phyloP scores from a whole-genome alignment of 2,888 invertebrate species.

The Dione vanillae region DNA sequence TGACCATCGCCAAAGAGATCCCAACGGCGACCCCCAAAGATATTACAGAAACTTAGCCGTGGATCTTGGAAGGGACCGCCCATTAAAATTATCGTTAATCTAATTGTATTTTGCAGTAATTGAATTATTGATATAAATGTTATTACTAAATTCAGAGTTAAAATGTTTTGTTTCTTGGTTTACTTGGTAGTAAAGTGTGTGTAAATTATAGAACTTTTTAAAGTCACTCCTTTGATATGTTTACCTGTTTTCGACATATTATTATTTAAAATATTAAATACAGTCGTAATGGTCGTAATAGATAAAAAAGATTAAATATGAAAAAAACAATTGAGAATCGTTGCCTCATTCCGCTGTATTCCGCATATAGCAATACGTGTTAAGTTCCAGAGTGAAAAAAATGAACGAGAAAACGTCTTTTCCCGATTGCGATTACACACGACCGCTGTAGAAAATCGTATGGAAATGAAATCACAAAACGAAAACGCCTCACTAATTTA shows the following conservation, averaged over 20 bases:
- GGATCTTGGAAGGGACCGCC: constrained; percentile 58
- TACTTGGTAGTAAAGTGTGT: background rate
- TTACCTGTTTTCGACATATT: too few relatives aligned
- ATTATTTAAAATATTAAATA: too few relatives aligned
- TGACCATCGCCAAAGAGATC: constrained; percentile 66
- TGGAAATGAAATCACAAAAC: background rate
- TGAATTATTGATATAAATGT: constrained; percentile 20
- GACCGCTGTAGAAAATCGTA: background rate
- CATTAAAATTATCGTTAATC: constrained; percentile 50
- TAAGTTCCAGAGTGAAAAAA: background rate
- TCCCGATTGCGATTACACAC: background rate
- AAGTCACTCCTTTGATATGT: too few relatives aligned
- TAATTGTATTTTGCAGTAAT: constrained; percentile 30
- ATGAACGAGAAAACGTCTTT: background rate
- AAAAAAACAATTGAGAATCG: too few relatives aligned
- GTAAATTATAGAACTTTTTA: background rate
- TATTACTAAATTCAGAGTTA: constrained; percentile 2
- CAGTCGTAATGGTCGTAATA: too few relatives aligned
- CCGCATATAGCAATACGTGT: too few relatives aligned
- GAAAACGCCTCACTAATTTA: background rate
- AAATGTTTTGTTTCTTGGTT: background rate
- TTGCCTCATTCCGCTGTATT: too few relatives aligned
- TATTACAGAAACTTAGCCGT: constrained; percentile 78
- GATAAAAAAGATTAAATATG: too few relatives aligned
- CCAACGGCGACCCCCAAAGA: constrained; percentile 66